Base-by-base conservation (phyloP, 2,888 invertebrate species). In the Pristionchus exspectatus region DNA sequence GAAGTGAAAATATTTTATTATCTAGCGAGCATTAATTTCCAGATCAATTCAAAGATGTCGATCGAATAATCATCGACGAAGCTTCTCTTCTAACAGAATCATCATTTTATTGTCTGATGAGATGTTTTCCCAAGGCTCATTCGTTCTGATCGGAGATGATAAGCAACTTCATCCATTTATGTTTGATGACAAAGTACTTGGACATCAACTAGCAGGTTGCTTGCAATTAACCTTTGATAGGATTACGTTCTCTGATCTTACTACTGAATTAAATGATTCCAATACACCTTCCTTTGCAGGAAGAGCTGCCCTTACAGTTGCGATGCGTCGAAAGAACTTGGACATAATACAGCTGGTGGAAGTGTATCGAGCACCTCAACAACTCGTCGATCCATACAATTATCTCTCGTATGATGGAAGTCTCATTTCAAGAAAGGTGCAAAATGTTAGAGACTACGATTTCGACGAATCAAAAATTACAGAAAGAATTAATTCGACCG, bases 41-140 rank as follows among this genome's bases (percentile, higher is more conserved):
- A 81, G 81, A 50, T 50, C 81, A 54, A 81, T 50, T 81, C 50
- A 14, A n/a, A n/a, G 33, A 85, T 12, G 84, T 63, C 14, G 84
- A 85, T 30, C 24, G 84, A 21, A 59, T 85, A 10, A 85, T 85
- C 2, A 85, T 85, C 84, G 84, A 85, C 16, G 84, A 85, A 33
- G 84, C 84, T 12, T 85, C 84, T 59, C 84, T 85, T n/a, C 59
- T 85, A 21, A 85, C 84, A 30, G 84, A 85, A 59, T 56, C 84
- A 1, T 33, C 84, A 5, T 59, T 85, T 30, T 85, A 59, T 30
- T 85, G 84, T 59, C 38, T 85, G 0, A 27, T 50, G 9, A 24
- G 84, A 85, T 56, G 59, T 33, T 85, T 85, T 59, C 84, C 84
- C 10, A 85, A 85, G 33, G 84, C 84, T 59, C 56, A 18, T 59